Evolutionary conservation across 2,113 vertebrate genomes (phyloP).

Genomic region (Tylochromis polylepis): DNA sequence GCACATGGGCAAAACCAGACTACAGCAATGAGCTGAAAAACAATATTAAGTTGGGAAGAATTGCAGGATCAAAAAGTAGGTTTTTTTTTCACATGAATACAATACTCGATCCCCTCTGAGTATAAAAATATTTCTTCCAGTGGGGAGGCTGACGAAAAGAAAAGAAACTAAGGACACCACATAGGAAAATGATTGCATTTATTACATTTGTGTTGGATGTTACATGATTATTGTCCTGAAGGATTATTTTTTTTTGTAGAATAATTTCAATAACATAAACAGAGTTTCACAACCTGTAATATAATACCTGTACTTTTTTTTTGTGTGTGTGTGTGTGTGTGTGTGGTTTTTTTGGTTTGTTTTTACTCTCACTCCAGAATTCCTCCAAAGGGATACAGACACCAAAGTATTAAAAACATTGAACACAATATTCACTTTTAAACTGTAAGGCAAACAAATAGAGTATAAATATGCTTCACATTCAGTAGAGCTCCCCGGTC

Average conservation of each 20-base stretch:
- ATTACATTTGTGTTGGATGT: constrained; percentile 59
- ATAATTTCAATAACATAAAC: background rate
- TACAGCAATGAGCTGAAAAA: background rate
- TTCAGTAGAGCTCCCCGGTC: background rate
- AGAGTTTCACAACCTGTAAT: background rate
- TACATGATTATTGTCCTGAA: constrained; percentile 58
- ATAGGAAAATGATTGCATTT: constrained; percentile 62
- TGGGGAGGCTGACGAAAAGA: background rate
- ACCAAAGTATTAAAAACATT: background rate
- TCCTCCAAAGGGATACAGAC: background rate
- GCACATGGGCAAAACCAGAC: background rate
- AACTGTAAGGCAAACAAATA: constrained; percentile 22
- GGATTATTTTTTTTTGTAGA: background rate
- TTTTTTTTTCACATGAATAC: background rate
- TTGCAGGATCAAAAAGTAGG: background rate
- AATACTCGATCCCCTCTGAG: background rate
- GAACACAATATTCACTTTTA: background rate
- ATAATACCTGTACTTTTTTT: background rate
- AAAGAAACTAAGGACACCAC: background rate
- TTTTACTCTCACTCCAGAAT: background rate
- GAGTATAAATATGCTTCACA: constrained; percentile 1
- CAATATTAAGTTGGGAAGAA: background rate
- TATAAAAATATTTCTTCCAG: background rate
- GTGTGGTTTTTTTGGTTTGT: too few species aligned
- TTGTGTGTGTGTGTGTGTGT: too few species aligned